Conservation (phyloP, 1,140 invertebrate genomes). For the Atta colombica region DNA sequence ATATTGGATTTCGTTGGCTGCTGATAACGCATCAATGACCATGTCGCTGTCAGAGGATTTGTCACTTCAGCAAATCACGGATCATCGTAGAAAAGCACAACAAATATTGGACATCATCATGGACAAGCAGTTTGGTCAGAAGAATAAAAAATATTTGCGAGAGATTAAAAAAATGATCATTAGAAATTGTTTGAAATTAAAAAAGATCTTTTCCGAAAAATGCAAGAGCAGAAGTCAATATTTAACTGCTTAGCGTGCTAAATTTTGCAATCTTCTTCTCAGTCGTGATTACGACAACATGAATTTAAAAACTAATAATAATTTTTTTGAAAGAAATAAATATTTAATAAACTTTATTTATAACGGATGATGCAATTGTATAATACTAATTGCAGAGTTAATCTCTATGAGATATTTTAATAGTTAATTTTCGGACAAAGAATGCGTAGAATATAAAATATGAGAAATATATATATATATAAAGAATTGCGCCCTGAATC, state of each 20-base stretch:
- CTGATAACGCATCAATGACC: conserved; percentile 8
- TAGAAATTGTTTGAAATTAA: neutral
- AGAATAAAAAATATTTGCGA: neutral
- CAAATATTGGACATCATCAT: neutral
- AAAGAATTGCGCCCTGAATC: conserved; percentile 62
- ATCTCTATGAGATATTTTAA: neutral
- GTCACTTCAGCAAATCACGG: neutral
- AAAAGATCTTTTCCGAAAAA: neutral
- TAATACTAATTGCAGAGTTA: neutral
- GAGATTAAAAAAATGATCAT: neutral
- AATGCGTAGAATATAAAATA: conserved; percentile 15
- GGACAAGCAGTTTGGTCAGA: neutral
- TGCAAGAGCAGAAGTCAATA: neutral
- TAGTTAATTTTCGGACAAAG: conserved; percentile 14
- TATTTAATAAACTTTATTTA: neutral
- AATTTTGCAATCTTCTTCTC: neutral
- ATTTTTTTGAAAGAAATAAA: neutral
- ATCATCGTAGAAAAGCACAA: neutral
- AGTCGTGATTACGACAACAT: neutral
- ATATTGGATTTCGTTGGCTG: neutral
- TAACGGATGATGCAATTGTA: neutral
- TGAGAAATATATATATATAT: conserved; percentile 53
- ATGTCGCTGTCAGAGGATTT: neutral
- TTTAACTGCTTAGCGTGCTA: neutral
- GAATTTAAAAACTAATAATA: neutral